These are phyloP conservation scores for Orientallactaga bullata DNA, from an alignment of 2,113 vertebrate species.

Conservation along the genomic window DNA sequence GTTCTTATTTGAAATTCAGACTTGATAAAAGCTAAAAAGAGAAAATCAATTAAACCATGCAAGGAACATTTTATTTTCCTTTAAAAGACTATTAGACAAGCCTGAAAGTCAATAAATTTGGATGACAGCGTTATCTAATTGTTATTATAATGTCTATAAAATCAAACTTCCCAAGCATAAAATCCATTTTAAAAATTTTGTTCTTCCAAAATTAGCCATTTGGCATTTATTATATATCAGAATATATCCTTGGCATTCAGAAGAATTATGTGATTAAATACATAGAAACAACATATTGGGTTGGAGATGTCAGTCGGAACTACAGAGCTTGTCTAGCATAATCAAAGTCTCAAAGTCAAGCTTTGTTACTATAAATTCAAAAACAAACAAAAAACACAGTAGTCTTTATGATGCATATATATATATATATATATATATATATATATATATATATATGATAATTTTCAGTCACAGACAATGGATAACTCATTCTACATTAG, in stretches of 20 bases:
- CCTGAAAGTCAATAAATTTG: slow-evolving; percentile 14
- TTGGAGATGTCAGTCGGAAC: not conserved
- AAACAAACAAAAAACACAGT: not conserved
- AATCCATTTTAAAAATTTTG: not conserved
- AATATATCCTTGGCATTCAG: not conserved
- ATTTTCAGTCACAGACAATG: not conserved
- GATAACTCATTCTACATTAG: not conserved
- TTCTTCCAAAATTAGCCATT: not conserved
- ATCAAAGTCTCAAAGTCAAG: not conserved
- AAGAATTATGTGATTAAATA: not conserved
- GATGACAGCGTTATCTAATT: not conserved
- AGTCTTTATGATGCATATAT: not conserved
- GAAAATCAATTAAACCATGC: not conserved
- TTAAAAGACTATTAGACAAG: not conserved
- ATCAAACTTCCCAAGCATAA: slow-evolving; percentile 45
- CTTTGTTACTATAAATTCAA: no score
- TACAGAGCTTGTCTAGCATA: not conserved
- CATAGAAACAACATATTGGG: not conserved
- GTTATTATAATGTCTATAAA: slow-evolving; percentile 56
- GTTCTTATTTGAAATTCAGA: slow-evolving; percentile 66
- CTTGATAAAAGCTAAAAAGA: slow-evolving; percentile 44
- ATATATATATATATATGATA: no score
- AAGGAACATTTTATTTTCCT: not conserved
- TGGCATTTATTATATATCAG: not conserved
- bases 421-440: not conserved